Percentiles rank a stretch among this genome's conserved stretches.
These are phyloP conservation scores for Psix sp. DNA, from an alignment of 1,140 invertebrate genomes.

Conservation along the genomic window DNA sequence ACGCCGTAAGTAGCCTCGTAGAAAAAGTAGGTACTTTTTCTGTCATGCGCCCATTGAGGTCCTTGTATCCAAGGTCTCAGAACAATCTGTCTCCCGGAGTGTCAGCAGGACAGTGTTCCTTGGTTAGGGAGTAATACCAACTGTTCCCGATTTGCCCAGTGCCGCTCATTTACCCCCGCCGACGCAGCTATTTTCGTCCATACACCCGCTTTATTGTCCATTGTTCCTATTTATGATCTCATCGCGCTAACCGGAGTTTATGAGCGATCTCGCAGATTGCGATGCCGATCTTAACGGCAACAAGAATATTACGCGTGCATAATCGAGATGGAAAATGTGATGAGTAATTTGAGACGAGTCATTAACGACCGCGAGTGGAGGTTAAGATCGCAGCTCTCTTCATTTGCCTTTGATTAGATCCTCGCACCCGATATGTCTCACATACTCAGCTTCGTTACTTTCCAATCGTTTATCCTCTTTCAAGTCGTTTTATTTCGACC, in stretches of 20 bases:
- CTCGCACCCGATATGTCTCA: conserved; percentile 15
- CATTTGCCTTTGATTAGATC: conserved; percentile 51
- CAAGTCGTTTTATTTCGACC: too few species aligned
- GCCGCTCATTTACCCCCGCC: conserved; percentile 1
- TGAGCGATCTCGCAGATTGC: conserved; percentile 44
- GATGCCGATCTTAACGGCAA: conserved; percentile 34
- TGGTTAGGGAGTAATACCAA: too few species aligned
- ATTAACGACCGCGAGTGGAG: conserved; percentile 32
- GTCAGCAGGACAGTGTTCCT: too few species aligned
- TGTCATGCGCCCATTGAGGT: conserved; percentile 8
- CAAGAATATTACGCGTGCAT: conserved; percentile 49
- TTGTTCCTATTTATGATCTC: conserved; percentile 40
- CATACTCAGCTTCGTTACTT: conserved; percentile 14
- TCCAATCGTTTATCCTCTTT: not conserved
- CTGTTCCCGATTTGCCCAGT: not conserved
- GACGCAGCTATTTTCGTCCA: not conserved
- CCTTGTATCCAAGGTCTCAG: conserved; percentile 20
- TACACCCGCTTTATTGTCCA: conserved; percentile 28
- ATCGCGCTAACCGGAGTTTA: conserved; percentile 41
- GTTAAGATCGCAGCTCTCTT: conserved; percentile 23
- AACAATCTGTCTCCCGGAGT: conserved; percentile 26
- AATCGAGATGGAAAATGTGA: conserved; percentile 55
- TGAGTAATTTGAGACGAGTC: conserved; percentile 54
- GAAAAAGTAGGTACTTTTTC: not conserved
- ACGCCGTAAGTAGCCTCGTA: conserved; percentile 31